Conservation (phyloP, 2,888 invertebrate species). For the Agriotes lineatus region DNA sequence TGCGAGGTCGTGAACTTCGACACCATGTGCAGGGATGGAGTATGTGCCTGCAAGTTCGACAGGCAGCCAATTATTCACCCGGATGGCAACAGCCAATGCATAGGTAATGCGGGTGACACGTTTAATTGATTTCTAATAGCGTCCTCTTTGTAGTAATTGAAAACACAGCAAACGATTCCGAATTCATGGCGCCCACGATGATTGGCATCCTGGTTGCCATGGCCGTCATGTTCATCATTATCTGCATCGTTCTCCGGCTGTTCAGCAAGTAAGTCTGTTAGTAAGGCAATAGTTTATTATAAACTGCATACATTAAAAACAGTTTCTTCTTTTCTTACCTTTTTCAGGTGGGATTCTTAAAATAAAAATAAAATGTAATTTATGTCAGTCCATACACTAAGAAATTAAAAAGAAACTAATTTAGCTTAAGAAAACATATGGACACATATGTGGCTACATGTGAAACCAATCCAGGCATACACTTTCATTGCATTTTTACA, state of each 20-base stretch:
- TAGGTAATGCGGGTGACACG: conserved; percentile 71
- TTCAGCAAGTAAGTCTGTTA: conserved; percentile 90
- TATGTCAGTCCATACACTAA: too few relatives aligned
- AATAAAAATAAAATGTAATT: too few relatives aligned
- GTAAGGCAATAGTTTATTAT: too few relatives aligned
- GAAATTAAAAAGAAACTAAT: too few relatives aligned
- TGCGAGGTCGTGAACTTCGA: conserved; percentile 80
- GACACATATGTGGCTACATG: too few relatives aligned
- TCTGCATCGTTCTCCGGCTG: conserved; percentile 90
- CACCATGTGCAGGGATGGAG: conserved; percentile 84
- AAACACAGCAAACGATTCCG: conserved; percentile 72
- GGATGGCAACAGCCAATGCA: conserved; percentile 81
- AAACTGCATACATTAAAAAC: too few relatives aligned
- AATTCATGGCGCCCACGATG: conserved; percentile 89
- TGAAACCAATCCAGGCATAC: too few relatives aligned
- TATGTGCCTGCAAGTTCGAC: conserved; percentile 85
- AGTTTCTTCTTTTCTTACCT: too few relatives aligned
- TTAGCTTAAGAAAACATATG: too few relatives aligned
- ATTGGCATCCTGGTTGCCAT: conserved; percentile 90
- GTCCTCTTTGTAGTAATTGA: conserved; percentile 68
- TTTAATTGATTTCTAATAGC: conserved; percentile 15
- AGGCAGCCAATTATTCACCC: conserved; percentile 77
- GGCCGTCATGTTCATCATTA: conserved; percentile 94
- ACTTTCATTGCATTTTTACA: too few relatives aligned
- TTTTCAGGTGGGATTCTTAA: too few relatives aligned